Evolutionary conservation across 2,888 invertebrate species (phyloP).

Genomic region (Odontocolon sp.): DNA sequence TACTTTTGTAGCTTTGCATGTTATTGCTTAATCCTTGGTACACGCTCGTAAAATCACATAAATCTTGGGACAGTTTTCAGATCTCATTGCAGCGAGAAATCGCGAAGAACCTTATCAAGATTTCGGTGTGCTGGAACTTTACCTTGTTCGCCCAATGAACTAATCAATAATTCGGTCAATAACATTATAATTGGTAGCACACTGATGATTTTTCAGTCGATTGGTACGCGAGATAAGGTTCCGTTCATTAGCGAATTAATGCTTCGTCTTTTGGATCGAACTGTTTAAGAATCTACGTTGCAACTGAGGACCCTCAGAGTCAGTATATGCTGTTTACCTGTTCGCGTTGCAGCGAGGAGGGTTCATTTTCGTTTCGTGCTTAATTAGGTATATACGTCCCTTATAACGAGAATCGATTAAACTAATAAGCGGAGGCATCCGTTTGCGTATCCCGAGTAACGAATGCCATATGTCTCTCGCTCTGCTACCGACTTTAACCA

Average conservation of each 20-base stretch:
- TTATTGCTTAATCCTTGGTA: too few species aligned
- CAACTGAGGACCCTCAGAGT: conserved; percentile 42
- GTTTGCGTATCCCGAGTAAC: conserved; percentile 75
- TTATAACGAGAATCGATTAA: conserved; percentile 77
- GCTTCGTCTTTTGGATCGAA: conserved; percentile 43
- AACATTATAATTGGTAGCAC: conserved; percentile 50
- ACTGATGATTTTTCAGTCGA: conserved; percentile 47
- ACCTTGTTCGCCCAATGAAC: background rate
- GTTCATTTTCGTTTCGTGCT: conserved; percentile 71
- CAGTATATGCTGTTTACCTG: too few species aligned
- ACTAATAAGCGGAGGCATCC: conserved; percentile 76
- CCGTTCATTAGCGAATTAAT: conserved; percentile 55
- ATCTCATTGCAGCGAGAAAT: too few species aligned
- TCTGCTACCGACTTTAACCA: conserved; percentile 71
- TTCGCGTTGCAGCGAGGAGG: conserved; percentile 42
- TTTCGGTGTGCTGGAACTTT: background rate
- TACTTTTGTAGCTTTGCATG: too few species aligned
- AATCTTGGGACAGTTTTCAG: too few species aligned
- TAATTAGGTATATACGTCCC: conserved; percentile 75
- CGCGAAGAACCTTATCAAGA: background rate
- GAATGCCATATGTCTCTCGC: conserved; percentile 72
- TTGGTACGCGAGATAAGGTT: conserved; percentile 51
- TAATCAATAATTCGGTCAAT: conserved; percentile 34
- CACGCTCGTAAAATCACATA: too few species aligned
- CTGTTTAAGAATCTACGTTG: conserved; percentile 28